phyloP scores from a whole-genome alignment of 1,140 invertebrate genomes.

The Drosophila cardini region DNA sequence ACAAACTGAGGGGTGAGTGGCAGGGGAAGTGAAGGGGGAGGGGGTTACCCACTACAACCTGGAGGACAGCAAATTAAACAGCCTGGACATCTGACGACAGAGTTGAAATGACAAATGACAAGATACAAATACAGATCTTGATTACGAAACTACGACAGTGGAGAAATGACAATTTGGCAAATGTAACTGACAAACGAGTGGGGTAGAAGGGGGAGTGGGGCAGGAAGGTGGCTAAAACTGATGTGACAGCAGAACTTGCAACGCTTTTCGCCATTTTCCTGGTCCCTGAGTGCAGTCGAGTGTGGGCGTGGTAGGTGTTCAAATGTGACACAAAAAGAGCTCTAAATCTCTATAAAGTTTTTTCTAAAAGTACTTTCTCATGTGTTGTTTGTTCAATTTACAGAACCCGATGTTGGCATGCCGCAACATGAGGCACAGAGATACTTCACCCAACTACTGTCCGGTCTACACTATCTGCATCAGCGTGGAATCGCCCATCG shows the following conservation, averaged over 20 bases:
- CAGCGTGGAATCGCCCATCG: constrained; percentile 92
- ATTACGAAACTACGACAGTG: constrained; percentile 43
- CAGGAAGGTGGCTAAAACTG: background rate
- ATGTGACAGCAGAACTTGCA: constrained; percentile 3
- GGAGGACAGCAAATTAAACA: constrained; percentile 16
- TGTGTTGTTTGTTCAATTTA: constrained; percentile 57
- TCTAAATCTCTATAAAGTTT: no score
- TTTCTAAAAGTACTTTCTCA: background rate
- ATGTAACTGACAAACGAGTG: constrained; percentile 19
- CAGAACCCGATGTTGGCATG: constrained; percentile 98
- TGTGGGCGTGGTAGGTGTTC: background rate
- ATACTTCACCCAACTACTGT: constrained; percentile 95
- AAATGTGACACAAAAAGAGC: background rate
- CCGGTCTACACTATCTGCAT: constrained; percentile 94
- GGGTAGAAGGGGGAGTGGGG: no score
- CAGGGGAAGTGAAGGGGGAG: background rate
- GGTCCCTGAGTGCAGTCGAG: background rate
- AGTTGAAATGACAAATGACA: constrained; percentile 58
- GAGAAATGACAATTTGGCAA: constrained; percentile 67
- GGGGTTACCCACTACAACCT: background rate
- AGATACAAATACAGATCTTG: constrained; percentile 57
- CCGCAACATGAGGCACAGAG: constrained; percentile 90
- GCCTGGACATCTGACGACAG: constrained; percentile 28
- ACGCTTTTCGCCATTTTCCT: constrained; percentile 9
- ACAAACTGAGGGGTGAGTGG: background rate